A percentile compares a stretch with the other conserved stretches of the same genome.
phyloP scores from a whole-genome alignment of 2,888 invertebrate species.

The Aproaerema taeniolella region DNA sequence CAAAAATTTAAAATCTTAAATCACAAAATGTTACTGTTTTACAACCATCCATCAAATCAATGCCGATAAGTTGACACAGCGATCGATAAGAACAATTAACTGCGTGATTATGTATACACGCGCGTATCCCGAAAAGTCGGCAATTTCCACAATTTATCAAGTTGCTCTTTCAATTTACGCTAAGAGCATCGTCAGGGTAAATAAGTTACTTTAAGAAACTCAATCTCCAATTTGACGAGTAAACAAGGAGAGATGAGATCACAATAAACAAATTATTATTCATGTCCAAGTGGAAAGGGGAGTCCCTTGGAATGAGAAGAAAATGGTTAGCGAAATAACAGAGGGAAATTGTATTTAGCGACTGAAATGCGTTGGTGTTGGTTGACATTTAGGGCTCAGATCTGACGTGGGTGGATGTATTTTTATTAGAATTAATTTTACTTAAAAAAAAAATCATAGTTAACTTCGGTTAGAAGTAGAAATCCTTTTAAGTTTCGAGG shows the following conservation, averaged over 20 bases:
- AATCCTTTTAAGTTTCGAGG: too few relatives aligned
- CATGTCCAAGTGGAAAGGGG: conserved; percentile 36
- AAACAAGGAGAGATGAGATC: conserved; percentile 42
- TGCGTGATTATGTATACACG: too few relatives aligned
- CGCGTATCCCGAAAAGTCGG: too few relatives aligned
- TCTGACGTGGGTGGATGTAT: conserved; percentile 17
- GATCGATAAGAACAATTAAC: too few relatives aligned
- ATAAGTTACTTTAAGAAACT: conserved; percentile 39
- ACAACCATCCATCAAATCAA: too few relatives aligned
- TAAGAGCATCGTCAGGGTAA: conserved; percentile 28
- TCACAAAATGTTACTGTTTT: too few relatives aligned
- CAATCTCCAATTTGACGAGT: conserved; percentile 33
- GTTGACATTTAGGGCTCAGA: conserved; percentile 19
- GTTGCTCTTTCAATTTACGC: conserved; percentile 21
- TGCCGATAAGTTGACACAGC: too few relatives aligned
- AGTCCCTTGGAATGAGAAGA: conserved; percentile 32
- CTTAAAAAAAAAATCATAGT: too few relatives aligned
- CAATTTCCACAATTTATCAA: neutral
- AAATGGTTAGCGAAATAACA: conserved; percentile 41
- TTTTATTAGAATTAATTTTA: too few relatives aligned
- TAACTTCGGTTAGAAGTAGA: too few relatives aligned
- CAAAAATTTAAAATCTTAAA: too few relatives aligned
- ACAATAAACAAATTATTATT: conserved; percentile 59
- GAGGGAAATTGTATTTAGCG: conserved; percentile 38
- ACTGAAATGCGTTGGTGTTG: conserved; percentile 16